A percentile compares a stretch with the other conserved stretches of the same genome.
Evolutionary conservation across 92 coral and sea anemone species (phyloP).

Genomic region (Paragorgia papillata): DNA sequence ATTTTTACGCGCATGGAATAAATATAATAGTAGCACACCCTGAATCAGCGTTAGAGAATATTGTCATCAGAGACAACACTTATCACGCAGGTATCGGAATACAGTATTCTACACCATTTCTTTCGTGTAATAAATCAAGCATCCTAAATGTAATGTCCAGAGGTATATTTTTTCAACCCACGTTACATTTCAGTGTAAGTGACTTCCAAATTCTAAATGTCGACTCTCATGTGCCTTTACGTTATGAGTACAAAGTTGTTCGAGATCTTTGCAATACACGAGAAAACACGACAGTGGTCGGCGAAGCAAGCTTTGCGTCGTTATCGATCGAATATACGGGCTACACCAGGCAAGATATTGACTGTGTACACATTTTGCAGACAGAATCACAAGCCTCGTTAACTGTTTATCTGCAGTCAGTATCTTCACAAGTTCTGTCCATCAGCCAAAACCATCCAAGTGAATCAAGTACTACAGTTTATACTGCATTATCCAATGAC

Average conservation of each 20-base stretch:
- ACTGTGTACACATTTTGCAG: neutral
- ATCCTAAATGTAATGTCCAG: neutral
- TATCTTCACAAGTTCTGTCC: neutral
- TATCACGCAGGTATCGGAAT: neutral
- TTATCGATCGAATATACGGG: neutral
- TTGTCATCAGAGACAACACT: neutral
- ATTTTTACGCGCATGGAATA: constrained; percentile 4
- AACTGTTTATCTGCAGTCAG: neutral
- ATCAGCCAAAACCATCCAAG: neutral
- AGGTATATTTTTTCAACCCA: neutral
- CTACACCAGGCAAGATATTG: neutral
- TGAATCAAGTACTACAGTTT: neutral
- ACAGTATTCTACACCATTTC: neutral
- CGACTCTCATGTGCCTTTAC: neutral
- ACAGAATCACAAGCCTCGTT: neutral
- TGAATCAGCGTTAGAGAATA: neutral
- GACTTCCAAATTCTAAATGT: neutral
- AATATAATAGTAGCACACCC: neutral
- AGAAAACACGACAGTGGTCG: neutral
- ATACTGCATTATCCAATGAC: neutral
- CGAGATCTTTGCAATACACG: neutral
- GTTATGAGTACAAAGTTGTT: neutral
- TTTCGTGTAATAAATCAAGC: neutral
- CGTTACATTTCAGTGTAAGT: neutral
- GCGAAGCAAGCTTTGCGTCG: neutral